These are phyloP conservation scores for Sylvicapra grimmia DNA, from an alignment of 2,113 vertebrate species.

Conservation along the genomic window DNA sequence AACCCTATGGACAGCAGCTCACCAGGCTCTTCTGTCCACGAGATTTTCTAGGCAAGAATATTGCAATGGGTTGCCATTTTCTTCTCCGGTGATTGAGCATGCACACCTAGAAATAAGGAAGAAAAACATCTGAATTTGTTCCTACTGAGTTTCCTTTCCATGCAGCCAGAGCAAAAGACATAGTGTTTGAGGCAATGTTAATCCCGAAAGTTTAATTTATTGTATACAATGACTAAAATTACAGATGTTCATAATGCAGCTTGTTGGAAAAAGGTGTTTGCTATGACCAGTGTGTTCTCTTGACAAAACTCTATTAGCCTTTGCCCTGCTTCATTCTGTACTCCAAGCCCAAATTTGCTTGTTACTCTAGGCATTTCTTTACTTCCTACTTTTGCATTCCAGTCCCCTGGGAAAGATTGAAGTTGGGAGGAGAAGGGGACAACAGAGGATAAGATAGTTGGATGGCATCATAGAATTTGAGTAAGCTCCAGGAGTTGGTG, in stretches of 20 bases:
- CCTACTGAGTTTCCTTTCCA: background rate
- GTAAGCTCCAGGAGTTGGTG: background rate
- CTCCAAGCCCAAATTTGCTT: background rate
- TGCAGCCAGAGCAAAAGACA: background rate
- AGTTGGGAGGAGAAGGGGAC: background rate
- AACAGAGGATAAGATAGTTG: background rate
- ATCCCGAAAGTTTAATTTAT: background rate
- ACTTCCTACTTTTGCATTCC: background rate
- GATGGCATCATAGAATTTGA: background rate
- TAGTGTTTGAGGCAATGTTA: background rate
- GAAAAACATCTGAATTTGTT: background rate
- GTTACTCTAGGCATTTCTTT: background rate
- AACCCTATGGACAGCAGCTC: rapidly evolving
- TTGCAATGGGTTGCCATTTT: background rate
- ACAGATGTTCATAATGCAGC: background rate
- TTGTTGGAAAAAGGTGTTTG: background rate
- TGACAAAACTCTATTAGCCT: background rate
- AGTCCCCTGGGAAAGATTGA: background rate
- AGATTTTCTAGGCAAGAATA: background rate
- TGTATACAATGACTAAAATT: background rate
- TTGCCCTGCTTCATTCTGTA: background rate
- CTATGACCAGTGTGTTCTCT: background rate
- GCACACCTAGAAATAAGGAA: background rate
- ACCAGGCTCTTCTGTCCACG: background rate
- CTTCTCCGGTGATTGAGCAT: background rate